Evolutionary conservation across 2,113 vertebrate genomes (phyloP), one percentile per base, ranked within the genome.

Genomic region (Anser brachyrhynchus): DNA sequence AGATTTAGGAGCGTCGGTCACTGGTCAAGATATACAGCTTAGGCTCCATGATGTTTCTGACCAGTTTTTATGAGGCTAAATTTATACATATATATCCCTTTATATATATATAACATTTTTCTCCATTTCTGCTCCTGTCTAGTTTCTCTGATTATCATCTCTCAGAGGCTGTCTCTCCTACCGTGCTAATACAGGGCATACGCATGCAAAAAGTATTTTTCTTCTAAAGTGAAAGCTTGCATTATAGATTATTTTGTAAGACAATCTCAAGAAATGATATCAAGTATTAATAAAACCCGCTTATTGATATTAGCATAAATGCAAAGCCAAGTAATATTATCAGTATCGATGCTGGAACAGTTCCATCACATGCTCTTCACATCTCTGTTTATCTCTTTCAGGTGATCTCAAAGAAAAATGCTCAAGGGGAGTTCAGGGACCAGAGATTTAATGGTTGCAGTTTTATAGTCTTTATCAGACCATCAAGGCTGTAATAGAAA

Each of bases 301-400:
- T 89, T 94, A 94, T 89, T 89, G 61, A 13, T 90, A 89, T 87
- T 95, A 90, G 26, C 83, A 87, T 95, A 90, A 93, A 69, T 16
- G 52, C 61, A 89, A 89, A 92, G 69, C 69, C 76, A 93, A 51
- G 39, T 90, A 84, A 61, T 75, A 69, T 91, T 72, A 83, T 69
- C 83, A 78, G 29, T 90, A 94, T 92, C 49, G 49, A 46, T 87
- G 66, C 65, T 97, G 96, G 93, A 93, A 71, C 43, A 41, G 52
- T 86, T 96, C 93, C 92, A 96, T 75, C 76, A 66, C 54, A 19
- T 75, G 54, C 39, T 79, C 35, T 74, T 92, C 70, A 85, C 29
- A 89, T 95, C 64, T 92, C 82, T 94, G 13, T 82, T 95, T 93
- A 96, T 93, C 83, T 95, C 23, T 82, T 92, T 75, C 44, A 95